Conservation (phyloP, 2,888 invertebrate genomes). For the Andrena marginata region DNA sequence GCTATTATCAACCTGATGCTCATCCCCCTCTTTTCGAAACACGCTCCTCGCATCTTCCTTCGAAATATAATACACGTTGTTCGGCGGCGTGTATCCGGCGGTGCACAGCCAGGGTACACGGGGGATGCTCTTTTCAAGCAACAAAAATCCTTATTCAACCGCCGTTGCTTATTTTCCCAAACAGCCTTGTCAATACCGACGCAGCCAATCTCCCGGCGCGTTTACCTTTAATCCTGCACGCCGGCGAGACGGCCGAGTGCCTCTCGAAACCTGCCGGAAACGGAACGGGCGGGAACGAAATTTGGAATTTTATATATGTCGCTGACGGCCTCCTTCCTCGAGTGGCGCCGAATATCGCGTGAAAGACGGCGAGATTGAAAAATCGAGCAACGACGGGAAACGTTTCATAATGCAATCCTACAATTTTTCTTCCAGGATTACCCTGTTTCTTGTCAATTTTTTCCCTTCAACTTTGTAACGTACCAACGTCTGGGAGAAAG, state of each 20-base stretch:
- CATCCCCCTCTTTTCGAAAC: background rate
- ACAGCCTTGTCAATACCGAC: slow-evolving; percentile 28
- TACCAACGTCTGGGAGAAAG: too few species aligned
- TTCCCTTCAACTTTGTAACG: too few species aligned
- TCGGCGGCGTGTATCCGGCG: background rate
- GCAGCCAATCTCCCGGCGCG: slow-evolving; percentile 32
- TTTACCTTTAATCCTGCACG: slow-evolving; percentile 25
- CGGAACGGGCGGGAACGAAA: slow-evolving; percentile 9
- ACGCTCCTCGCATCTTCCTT: slow-evolving; percentile 10
- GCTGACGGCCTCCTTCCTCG: slow-evolving; percentile 16
- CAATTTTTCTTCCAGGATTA: too few species aligned
- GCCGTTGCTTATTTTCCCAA: slow-evolving; percentile 33
- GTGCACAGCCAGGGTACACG: background rate
- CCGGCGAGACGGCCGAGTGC: background rate
- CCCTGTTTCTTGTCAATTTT: too few species aligned
- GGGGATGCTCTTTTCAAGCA: slow-evolving; percentile 10
- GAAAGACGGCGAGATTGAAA: slow-evolving; percentile 2
- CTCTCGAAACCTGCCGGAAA: background rate
- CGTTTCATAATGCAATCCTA: background rate
- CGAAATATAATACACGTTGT: slow-evolving; percentile 30
- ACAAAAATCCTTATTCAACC: slow-evolving; percentile 21
- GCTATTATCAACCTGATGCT: slow-evolving; percentile 13
- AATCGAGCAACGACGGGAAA: background rate
- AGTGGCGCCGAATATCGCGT: background rate
- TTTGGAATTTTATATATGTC: slow-evolving; percentile 24